Evolutionary conservation across 2,113 vertebrate genomes (phyloP).

Genomic region (Clinocottus analis): DNA sequence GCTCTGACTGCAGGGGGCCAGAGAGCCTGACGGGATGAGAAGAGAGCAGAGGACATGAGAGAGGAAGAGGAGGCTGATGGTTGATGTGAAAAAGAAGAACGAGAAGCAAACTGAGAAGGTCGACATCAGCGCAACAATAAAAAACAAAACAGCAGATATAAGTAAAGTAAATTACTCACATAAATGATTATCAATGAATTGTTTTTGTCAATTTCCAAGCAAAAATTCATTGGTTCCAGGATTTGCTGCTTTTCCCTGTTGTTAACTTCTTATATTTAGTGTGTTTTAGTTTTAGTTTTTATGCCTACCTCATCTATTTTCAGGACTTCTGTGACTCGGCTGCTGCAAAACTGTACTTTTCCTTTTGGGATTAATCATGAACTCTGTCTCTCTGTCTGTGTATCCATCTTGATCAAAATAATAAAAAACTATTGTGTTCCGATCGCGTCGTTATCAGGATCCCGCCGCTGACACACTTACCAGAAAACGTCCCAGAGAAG

Average conservation of each 20-base stretch:
- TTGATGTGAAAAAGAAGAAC: not conserved
- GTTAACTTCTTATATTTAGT: too few species aligned
- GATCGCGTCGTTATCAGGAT: not conserved
- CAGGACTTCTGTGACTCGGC: not conserved
- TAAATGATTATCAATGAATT: not conserved
- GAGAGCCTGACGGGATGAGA: slow-evolving; percentile 82
- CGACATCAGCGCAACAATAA: not conserved
- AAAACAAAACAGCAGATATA: not conserved
- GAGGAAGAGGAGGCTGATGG: not conserved
- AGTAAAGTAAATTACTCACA: too few species aligned
- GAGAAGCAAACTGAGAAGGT: not conserved
- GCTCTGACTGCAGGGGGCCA: slow-evolving; percentile 90
- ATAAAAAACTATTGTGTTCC: not conserved
- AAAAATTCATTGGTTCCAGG: not conserved
- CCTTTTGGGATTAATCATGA: not conserved
- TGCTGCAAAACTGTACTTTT: not conserved
- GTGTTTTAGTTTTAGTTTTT: not conserved
- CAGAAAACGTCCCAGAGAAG: slow-evolving; percentile 96
- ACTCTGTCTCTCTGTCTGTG: not conserved
- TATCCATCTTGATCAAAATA: not conserved
- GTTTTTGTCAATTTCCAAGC: too few species aligned
- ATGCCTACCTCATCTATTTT: not conserved
- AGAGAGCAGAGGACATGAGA: not conserved
- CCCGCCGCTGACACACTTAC: slow-evolving; percentile 57
- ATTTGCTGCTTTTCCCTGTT: not conserved